phyloP scores from a whole-genome alignment of 1,140 invertebrate species.

The Nasonia giraulti region DNA sequence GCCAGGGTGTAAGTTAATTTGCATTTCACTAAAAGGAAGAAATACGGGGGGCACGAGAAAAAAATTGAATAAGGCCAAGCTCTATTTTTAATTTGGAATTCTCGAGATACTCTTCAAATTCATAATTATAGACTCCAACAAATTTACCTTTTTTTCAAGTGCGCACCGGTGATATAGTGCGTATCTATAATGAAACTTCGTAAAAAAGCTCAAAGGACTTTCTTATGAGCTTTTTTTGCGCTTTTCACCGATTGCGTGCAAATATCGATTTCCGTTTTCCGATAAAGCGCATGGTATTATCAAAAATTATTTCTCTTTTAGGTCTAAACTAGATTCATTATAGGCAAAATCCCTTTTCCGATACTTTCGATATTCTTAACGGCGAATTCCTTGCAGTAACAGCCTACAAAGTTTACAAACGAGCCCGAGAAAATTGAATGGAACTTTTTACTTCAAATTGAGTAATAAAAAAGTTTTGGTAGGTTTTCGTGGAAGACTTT shows the following conservation, averaged over 20 bases:
- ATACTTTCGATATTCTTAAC: no score
- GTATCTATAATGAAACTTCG: background rate
- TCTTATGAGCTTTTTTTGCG: background rate
- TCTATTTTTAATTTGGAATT: no score
- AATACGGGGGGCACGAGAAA: background rate
- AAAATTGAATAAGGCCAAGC: no score
- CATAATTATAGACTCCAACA: no score
- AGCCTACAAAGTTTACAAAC: no score
- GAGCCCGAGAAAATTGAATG: no score
- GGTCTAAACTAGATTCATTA: background rate
- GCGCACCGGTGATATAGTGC: background rate
- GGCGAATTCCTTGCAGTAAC: no score
- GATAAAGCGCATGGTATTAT: background rate
- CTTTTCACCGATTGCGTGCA: background rate
- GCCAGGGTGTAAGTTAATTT: background rate
- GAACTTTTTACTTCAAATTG: no score
- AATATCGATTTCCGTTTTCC: slow-evolving; percentile 1
- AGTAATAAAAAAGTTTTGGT: no score
- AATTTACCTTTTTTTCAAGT: background rate
- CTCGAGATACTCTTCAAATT: no score
- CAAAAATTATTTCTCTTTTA: background rate
- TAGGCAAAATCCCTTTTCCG: no score
- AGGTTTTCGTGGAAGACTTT: no score
- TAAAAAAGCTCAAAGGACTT: background rate
- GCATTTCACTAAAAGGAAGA: background rate